Conservation (phyloP, 1,140 invertebrate genomes). For the Globodera ellingtonae region DNA sequence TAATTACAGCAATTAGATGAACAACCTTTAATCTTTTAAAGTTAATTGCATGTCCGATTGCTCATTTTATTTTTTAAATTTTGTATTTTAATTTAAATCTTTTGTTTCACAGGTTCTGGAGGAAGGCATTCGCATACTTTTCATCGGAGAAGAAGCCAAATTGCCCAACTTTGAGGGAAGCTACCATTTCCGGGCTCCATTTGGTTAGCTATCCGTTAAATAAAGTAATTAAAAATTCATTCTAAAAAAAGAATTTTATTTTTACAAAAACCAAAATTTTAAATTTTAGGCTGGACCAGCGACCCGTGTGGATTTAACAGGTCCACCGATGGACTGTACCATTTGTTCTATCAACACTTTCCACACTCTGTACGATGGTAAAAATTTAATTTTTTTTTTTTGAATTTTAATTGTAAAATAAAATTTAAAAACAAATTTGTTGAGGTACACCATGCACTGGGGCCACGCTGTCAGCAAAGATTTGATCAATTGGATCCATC, state of each 20-base stretch:
- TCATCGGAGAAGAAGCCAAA: neutral
- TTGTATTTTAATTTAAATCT: neutral
- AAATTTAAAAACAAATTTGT: no score
- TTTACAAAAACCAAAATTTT: neutral
- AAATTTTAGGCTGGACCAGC: constrained; percentile 8
- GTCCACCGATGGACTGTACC: constrained; percentile 10
- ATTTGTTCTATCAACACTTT: constrained; percentile 18
- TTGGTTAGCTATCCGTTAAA: constrained; percentile 1
- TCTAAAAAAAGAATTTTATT: neutral
- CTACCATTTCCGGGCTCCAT: constrained; percentile 21
- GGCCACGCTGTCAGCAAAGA: constrained; percentile 15
- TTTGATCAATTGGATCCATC: constrained; percentile 22
- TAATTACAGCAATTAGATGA: no score
- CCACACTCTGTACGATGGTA: constrained; percentile 9
- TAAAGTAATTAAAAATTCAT: no score
- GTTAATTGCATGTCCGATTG: no score
- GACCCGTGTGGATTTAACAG: constrained; percentile 14
- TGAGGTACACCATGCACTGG: constrained; percentile 6
- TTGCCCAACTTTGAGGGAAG: neutral
- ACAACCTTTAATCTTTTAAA: no score
- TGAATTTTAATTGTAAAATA: neutral
- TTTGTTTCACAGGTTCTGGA: neutral
- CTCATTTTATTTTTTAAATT: no score
- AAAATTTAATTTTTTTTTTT: neutral
- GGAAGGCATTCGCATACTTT: neutral